phyloP scores from a whole-genome alignment of 2,797 vertebrate genomes.

The Coregonus suidteri region DNA sequence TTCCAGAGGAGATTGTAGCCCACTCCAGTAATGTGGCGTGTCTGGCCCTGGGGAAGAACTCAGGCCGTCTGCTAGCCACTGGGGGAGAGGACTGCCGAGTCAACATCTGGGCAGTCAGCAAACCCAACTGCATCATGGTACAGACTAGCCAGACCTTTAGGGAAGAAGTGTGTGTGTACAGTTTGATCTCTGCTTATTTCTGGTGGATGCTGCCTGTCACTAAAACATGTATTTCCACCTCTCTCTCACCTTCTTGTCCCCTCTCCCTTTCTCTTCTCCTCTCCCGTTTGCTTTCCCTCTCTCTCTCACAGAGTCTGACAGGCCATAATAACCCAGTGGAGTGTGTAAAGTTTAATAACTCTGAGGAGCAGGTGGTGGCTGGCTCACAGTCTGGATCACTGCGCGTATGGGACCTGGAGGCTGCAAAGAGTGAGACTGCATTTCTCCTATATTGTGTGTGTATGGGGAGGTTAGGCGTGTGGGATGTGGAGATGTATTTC shows the following conservation, averaged over 20 bases:
- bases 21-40: slow-evolving; percentile 89
- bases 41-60: slow-evolving; percentile 87
- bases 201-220: not conserved
- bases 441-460: slow-evolving; percentile 7
- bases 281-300: not conserved
- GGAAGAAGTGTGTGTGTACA: not conserved
- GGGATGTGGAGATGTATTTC: not conserved
- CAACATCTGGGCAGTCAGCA: slow-evolving; percentile 94
- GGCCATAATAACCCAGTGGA: slow-evolving; percentile 90
- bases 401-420: slow-evolving; percentile 94
- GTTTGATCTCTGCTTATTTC: not conserved
- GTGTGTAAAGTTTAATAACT: slow-evolving; percentile 87
- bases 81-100: slow-evolving; percentile 94
- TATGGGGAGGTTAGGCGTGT: not conserved
- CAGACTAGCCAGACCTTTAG: not conserved
- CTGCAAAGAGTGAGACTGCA: slow-evolving; percentile 87
- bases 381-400: slow-evolving; percentile 96
- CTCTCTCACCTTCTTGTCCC: not conserved
- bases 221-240: not conserved
- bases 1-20: slow-evolving; percentile 89
- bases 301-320: slow-evolving; percentile 83
- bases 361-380: slow-evolving; percentile 90
- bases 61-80: slow-evolving; percentile 89
- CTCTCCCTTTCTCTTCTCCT: not conserved
- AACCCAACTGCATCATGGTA: slow-evolving; percentile 98